These are phyloP conservation scores for Eurystomus gularis DNA, from an alignment of 2,113 vertebrate genomes.

Conservation along the genomic window DNA sequence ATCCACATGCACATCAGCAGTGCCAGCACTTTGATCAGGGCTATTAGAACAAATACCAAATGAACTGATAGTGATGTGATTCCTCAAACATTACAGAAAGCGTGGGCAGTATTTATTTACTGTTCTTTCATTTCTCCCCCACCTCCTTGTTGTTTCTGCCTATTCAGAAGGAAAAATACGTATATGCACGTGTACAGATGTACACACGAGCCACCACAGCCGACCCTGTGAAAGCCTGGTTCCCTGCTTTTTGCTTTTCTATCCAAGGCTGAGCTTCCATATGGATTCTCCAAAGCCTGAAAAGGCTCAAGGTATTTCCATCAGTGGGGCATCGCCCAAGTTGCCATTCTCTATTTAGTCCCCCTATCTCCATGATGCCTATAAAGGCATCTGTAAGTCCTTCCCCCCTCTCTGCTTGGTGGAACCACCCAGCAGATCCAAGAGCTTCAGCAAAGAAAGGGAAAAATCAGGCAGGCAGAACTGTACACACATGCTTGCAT, in stretches of 20 bases:
- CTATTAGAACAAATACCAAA: slow-evolving; percentile 42
- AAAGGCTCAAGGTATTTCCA: not conserved
- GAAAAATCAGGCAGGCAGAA: not conserved
- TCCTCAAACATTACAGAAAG: not conserved
- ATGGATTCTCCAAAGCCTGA: not conserved
- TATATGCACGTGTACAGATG: not conserved
- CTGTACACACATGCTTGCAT: not conserved
- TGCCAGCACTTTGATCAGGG: slow-evolving; percentile 48
- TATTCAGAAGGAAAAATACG: not conserved
- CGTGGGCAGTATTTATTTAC: not conserved
- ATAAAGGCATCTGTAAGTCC: not conserved
- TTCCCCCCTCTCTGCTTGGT: not conserved
- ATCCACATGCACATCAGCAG: slow-evolving; percentile 52
- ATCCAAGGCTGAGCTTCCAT: not conserved
- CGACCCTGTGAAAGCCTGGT: not conserved
- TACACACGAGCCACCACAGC: not conserved
- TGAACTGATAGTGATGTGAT: not conserved
- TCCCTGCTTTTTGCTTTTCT: not conserved
- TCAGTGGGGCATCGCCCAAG: not conserved
- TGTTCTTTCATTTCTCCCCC: not conserved
- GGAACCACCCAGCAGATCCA: not conserved
- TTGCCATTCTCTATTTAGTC: not conserved
- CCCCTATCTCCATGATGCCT: not conserved
- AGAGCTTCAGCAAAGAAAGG: not conserved
- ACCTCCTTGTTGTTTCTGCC: not conserved